phyloP scores from a whole-genome alignment of 2,797 vertebrate species.

The Sebastes vulpes region DNA sequence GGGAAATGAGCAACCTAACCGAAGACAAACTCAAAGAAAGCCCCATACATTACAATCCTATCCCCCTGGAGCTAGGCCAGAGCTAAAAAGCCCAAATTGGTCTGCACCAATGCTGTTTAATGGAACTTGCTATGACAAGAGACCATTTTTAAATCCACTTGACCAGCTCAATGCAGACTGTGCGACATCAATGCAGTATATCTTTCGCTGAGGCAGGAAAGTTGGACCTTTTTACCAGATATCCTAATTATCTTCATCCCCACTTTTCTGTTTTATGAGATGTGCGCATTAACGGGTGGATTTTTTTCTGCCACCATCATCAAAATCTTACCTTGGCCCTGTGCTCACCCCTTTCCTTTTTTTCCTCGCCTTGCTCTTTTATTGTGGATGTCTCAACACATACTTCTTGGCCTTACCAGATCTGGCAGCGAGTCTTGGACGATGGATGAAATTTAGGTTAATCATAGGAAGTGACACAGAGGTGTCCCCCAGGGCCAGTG shows the following conservation, averaged over 20 bases:
- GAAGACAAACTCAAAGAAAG: conserved; percentile 72
- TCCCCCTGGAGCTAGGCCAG: conserved; percentile 72
- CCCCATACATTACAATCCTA: conserved; percentile 69
- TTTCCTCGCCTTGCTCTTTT: conserved; percentile 62
- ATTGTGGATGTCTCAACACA: conserved; percentile 76
- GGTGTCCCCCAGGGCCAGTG: conserved; percentile 81
- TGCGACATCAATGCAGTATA: conserved; percentile 55
- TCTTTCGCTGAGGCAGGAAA: conserved; percentile 78
- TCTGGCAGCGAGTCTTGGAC: conserved; percentile 79
- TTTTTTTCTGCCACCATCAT: conserved; percentile 64
- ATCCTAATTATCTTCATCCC: conserved; percentile 64
- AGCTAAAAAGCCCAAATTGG: conserved; percentile 78
- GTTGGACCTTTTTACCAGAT: conserved; percentile 59
- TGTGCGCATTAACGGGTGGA: conserved; percentile 50
- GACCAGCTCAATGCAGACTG: conserved; percentile 61
- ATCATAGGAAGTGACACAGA: conserved; percentile 87
- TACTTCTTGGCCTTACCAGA: conserved; percentile 77
- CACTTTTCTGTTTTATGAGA: conserved; percentile 59
- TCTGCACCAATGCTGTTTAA: conserved; percentile 65
- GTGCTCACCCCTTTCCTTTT: conserved; percentile 36
- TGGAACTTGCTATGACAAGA: conserved; percentile 69
- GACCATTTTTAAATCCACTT: conserved; percentile 75
- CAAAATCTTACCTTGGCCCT: conserved; percentile 58
- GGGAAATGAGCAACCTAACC: conserved; percentile 69
- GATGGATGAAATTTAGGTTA: conserved; percentile 85